Conservation (phyloP, 2,113 vertebrate genomes). For the Harpagus bidentatus region DNA sequence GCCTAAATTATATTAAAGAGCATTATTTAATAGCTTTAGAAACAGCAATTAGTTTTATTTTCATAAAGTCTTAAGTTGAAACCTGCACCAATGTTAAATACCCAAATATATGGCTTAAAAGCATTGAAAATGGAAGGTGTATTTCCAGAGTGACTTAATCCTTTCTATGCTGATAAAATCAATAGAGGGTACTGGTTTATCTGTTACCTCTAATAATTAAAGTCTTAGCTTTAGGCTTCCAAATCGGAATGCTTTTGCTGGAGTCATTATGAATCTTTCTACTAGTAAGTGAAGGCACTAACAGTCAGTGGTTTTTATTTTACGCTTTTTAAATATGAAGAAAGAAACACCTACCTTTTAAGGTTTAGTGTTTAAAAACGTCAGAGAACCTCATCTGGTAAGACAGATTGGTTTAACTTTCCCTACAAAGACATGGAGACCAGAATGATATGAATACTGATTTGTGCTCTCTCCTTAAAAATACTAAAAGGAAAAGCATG, state of each 20-base stretch:
- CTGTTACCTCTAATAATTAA: background rate
- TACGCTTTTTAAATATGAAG: background rate
- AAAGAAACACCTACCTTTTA: background rate
- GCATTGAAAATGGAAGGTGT: background rate
- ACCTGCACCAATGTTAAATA: background rate
- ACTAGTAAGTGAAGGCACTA: background rate
- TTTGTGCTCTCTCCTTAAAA: background rate
- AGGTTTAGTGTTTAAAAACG: background rate
- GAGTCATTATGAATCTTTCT: background rate
- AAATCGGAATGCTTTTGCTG: background rate
- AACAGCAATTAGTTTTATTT: background rate
- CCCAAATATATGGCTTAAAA: background rate
- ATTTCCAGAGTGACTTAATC: background rate
- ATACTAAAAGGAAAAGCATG: background rate
- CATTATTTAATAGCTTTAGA: background rate
- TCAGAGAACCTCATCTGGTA: background rate
- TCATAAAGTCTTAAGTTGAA: background rate
- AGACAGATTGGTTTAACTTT: background rate
- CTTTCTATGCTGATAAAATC: background rate
- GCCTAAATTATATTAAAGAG: background rate
- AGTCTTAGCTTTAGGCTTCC: background rate
- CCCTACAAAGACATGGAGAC: background rate
- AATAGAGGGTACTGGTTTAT: background rate
- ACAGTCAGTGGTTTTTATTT: background rate
- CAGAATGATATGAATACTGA: background rate